Percentiles rank a stretch among this genome's conserved stretches.
phyloP scores from a whole-genome alignment of 2,113 vertebrate genomes.

The Diadophis punctatus region DNA sequence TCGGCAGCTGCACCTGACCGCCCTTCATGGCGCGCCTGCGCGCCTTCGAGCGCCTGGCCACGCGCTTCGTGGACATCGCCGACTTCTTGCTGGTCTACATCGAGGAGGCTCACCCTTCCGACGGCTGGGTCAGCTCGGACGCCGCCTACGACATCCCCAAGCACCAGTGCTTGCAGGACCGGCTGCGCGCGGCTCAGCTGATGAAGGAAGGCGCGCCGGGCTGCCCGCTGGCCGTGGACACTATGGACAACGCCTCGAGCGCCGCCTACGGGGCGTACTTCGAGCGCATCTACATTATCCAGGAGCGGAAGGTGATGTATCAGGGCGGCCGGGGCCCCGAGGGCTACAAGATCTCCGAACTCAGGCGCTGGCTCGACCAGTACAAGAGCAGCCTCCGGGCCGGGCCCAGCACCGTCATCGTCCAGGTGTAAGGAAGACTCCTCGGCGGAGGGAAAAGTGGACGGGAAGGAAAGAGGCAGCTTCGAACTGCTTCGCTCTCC shows the following conservation, averaged over 20 bases:
- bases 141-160: constrained; percentile 91
- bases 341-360: constrained; percentile 93
- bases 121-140: constrained; percentile 97
- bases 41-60: constrained; percentile 89
- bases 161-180: constrained; percentile 93
- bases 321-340: constrained; percentile 94
- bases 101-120: constrained; percentile 96
- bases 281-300: constrained; percentile 92
- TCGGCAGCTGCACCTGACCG: constrained; percentile 99
- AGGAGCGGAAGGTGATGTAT: constrained; percentile 86
- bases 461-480: neutral
- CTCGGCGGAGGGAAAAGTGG: neutral
- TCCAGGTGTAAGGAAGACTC: constrained; percentile 74
- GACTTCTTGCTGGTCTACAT: constrained; percentile 97
- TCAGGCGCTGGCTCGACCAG: constrained; percentile 88
- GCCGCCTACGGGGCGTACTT: constrained; percentile 98
- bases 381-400: constrained; percentile 73
- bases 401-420: constrained; percentile 67
- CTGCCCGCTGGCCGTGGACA: constrained; percentile 88
- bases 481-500: constrained; percentile 9
- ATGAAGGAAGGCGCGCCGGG: constrained; percentile 82
- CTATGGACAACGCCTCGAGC: constrained; percentile 96
- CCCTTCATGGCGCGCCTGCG: constrained; percentile 98
- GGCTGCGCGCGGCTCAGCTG: constrained; percentile 85
- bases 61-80: constrained; percentile 89